Evolutionary conservation across 2,797 vertebrate species (phyloP), one percentile per base, ranked within the genome.

Genomic region (Microhierax caerulescens): DNA sequence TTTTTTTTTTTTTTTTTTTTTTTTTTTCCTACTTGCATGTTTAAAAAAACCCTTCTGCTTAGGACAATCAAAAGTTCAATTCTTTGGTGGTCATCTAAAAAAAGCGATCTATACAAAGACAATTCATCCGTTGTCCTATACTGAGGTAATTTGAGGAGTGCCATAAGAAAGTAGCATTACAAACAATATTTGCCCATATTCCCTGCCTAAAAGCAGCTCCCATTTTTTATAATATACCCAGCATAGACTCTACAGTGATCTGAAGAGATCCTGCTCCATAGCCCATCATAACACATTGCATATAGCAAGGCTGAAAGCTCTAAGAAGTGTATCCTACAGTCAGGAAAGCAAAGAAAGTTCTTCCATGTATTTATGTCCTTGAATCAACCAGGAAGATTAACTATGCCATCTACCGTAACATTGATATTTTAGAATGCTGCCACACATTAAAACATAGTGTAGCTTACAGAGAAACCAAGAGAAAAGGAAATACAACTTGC

Each of bases 1-100:
- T n/a, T n/a, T n/a, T n/a, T n/a, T n/a, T n/a, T n/a, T n/a, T n/a
- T n/a, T n/a, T n/a, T n/a, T n/a, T n/a, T n/a, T n/a, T n/a, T 79
- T 18, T 30, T 64, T 69, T 67, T 72, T 34, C 21, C n/a, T 78
- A 63, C 41, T 85, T 70, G 73, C 9, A 7, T 4, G 1, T 85
- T 92, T 48, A 9, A 92, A 94, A 97, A 95, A 64, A 2, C 5
- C 6, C 21, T 60, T 83, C 61, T 74, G 32, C 67, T 92, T 61
- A 88, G 50, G 86, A 93, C 65, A 90, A 96, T 92, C 20, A 8
- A 91, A 72, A 87, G n/a, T 56, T 82, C 68, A 90, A 75, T 78
- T 96, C 88, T 96, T 92, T 91, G 97, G 94, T 72, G 92, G 82
- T 95, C 76, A 70, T 91, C 95, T 83, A 61, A 67, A 94, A 90